Percentiles rank a stretch among this genome's conserved stretches.
Conservation (phyloP, 2,113 vertebrate species). For the Lathamus discolor region DNA sequence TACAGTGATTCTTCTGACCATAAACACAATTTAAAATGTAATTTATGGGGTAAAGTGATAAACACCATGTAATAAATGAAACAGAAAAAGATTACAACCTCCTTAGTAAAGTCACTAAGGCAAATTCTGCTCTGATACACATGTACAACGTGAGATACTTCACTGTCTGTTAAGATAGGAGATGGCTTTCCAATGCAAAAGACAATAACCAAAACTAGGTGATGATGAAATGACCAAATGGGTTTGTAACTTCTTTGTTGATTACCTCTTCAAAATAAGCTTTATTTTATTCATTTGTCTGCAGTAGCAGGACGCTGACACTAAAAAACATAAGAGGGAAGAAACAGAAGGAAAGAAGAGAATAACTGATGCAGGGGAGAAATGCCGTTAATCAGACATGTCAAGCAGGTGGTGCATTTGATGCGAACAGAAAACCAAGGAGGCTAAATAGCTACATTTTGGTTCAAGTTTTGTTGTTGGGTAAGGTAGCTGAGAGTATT, state of each 20-base stretch:
- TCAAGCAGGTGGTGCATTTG: constrained; percentile 1
- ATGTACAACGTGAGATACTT: neutral
- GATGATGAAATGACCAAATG: neutral
- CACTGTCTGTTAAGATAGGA: neutral
- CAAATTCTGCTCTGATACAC: neutral
- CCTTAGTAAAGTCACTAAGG: neutral
- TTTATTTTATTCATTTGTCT: constrained; percentile 40
- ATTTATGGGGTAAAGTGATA: neutral
- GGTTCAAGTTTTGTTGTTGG: neutral
- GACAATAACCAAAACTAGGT: neutral
- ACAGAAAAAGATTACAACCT: neutral
- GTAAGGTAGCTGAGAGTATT: neutral
- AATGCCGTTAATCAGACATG: neutral
- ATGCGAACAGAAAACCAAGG: neutral
- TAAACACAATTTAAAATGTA: neutral
- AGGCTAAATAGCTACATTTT: neutral
- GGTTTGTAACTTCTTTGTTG: neutral
- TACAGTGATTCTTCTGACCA: neutral
- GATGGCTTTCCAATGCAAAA: neutral
- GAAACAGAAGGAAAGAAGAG: neutral
- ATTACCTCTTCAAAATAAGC: neutral
- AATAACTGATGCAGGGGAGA: neutral
- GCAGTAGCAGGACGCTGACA: neutral
- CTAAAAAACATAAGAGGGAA: neutral
- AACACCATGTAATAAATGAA: neutral